Conservation (phyloP, 2,888 invertebrate genomes). For the Drosophila gaucha region DNA sequence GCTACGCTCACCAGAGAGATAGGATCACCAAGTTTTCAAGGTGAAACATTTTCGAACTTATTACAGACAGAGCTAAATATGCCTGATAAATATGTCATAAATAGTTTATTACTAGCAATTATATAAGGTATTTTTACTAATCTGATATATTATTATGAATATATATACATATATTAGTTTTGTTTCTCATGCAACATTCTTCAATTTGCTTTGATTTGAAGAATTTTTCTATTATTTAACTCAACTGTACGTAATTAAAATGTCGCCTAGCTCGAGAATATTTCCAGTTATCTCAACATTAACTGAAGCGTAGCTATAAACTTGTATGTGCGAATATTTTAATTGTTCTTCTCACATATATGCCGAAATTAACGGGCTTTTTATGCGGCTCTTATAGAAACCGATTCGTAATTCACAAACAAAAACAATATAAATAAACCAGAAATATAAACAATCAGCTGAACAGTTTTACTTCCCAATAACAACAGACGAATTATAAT, state of each 20-base stretch:
- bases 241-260: constrained; percentile 5
- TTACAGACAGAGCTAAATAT: too few relatives aligned
- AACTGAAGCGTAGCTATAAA: not conserved
- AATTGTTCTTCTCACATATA: constrained; percentile 55
- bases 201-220: too few relatives aligned
- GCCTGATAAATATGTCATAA: too few relatives aligned
- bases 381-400: constrained; percentile 29
- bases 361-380: constrained; percentile 45
- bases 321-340: constrained; percentile 57
- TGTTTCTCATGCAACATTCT: too few relatives aligned
- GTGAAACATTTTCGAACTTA: too few relatives aligned
- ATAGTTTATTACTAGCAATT: too few relatives aligned
- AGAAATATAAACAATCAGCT: constrained; percentile 21
- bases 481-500: constrained; percentile 1
- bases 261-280: not conserved
- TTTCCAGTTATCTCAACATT: not conserved
- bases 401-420: constrained; percentile 8
- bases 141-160: too few relatives aligned
- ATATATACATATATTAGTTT: too few relatives aligned
- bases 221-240: too few relatives aligned
- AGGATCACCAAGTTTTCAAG: too few relatives aligned
- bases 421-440: constrained; percentile 10
- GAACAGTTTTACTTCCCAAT: constrained; percentile 2
- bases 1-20: too few relatives aligned
- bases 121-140: too few relatives aligned